Evolutionary conservation across 2,797 vertebrate genomes (phyloP).

Genomic region (Catamblyrhynchus diadema): DNA sequence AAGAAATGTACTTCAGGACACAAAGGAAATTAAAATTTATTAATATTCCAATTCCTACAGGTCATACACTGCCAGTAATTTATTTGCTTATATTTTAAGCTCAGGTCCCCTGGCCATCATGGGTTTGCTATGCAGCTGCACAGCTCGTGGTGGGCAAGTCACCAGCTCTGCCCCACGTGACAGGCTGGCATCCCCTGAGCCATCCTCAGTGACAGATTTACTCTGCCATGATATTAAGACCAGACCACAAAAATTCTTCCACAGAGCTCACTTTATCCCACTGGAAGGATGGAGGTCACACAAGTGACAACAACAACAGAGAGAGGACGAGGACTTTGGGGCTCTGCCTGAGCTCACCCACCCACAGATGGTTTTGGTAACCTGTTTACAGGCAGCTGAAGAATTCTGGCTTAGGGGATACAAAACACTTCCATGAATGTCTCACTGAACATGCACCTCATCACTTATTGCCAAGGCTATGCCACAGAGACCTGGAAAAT

Average conservation of each 20-base stretch:
- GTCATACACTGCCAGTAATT: not conserved
- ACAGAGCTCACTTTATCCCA: not conserved
- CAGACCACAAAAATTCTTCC: not conserved
- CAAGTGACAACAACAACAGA: not conserved
- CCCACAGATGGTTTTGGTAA: not conserved
- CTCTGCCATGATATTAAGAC: not conserved
- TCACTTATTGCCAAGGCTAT: not conserved
- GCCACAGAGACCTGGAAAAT: not conserved
- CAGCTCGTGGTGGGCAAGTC: conserved; percentile 2
- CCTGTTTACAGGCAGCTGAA: not conserved
- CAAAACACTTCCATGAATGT: not conserved
- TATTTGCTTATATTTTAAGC: conserved; percentile 41
- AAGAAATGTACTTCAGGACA: not conserved
- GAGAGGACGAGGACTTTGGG: fast-evolving
- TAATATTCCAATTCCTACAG: not conserved
- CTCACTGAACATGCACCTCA: not conserved
- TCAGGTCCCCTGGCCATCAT: not conserved
- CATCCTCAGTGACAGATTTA: not conserved
- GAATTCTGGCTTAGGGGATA: not conserved
- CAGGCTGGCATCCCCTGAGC: not conserved
- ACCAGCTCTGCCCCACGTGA: not conserved
- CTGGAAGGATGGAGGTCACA: not conserved
- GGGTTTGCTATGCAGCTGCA: conserved; percentile 9
- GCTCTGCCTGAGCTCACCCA: not conserved
- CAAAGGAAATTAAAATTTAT: not conserved